Conservation (phyloP, 2,113 vertebrate genomes). For the Melanerpes formicivorus region DNA sequence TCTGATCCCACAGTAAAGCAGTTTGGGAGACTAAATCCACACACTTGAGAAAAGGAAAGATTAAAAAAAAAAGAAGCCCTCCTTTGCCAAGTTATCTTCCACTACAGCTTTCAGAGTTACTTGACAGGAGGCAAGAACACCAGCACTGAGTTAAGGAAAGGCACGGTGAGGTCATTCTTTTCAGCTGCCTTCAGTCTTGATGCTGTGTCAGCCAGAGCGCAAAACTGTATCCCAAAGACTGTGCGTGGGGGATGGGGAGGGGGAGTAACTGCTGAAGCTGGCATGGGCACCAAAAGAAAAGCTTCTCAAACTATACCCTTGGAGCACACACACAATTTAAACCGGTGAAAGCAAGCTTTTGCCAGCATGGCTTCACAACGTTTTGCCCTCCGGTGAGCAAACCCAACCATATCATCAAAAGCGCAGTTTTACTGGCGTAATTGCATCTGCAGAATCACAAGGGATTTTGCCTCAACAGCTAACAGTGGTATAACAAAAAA, state of each 20-base stretch:
- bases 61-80: background rate
- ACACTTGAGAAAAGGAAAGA: fast-evolving
- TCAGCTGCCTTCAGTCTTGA: background rate
- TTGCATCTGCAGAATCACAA: background rate
- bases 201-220: background rate
- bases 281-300: slow-evolving; percentile 25
- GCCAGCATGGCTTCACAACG: slow-evolving; percentile 39
- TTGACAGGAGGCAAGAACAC: background rate
- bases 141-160: background rate
- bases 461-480: slow-evolving; percentile 43
- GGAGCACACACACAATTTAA: slow-evolving; percentile 28
- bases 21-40: background rate
- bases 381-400: slow-evolving; percentile 58
- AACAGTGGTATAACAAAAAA: background rate
- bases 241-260: background rate
- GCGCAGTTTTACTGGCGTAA: slow-evolving; percentile 57
- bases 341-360: slow-evolving; percentile 41
- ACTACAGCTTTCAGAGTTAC: background rate
- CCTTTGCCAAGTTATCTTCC: background rate
- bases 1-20: background rate
- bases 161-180: background rate
- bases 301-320: slow-evolving; percentile 36
- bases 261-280: background rate
- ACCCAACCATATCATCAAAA: slow-evolving; percentile 68
- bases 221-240: background rate